Evolutionary conservation across 2,113 vertebrate species (phyloP), one percentile per base, ranked within the genome.

Genomic region (Sturnus vulgaris): DNA sequence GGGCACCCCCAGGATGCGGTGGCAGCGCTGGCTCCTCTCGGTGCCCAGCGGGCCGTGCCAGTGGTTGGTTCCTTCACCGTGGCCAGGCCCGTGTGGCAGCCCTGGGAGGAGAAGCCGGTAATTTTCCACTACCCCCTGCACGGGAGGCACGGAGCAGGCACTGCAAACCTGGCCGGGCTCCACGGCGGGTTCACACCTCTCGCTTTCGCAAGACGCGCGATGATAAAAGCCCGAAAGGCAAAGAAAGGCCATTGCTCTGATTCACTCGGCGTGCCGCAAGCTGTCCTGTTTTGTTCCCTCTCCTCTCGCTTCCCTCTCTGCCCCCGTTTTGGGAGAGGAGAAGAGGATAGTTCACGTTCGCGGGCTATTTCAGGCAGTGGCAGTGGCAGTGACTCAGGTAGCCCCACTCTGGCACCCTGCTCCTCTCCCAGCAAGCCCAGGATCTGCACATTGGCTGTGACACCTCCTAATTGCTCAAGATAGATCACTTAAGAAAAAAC

Each of bases 381-480:
- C 69, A 31, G 14, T 0, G 11, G 11, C 24, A 21, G 65, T 35
- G 42, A 23, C 59, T 49, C 89, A 59, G 89, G 69, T 90, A 73
- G 63, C 59, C 61, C 60, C 47, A 27, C 15, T 20, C 35, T 24
- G 50, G 14, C 81, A 37, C 52, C 25, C 59, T 0, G 8, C 77
- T 44, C 60, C 70, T 70, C 55, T 78, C 4, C 2, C 68, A 75
- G 66, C 0, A 0, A 66, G 42, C 79, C 64, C 56, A 24, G 84
- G 82, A 79, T 23, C 90, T 80, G 44, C 95, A 47, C 70, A 66
- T 76, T 47, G 82, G 42, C 88, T 85, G 52, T 80, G 94, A 76
- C 90, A 89, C 66, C 69, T 95, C 78, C 70, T 85, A 92, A 96
- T 92, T 95, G 86, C 95, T 95, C 94, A 93, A 95, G 95, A 97